Percentiles rank a stretch among this genome's conserved stretches.
Conservation (phyloP, 2,888 invertebrate genomes). For the Pristionchus japonicus region DNA sequence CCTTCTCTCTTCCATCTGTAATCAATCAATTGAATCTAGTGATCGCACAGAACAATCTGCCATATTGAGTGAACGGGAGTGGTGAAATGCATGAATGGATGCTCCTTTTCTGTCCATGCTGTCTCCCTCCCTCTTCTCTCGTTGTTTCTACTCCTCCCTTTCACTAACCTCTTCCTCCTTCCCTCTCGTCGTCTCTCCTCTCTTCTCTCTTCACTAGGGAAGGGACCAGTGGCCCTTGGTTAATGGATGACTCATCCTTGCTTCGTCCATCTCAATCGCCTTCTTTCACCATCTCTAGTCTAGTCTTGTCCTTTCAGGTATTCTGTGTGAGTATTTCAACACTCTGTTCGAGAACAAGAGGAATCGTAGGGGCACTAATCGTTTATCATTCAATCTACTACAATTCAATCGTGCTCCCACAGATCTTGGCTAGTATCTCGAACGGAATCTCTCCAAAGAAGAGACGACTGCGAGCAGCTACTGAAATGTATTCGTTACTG, state of each 20-base stretch:
- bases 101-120: conserved; percentile 19
- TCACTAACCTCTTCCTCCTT: conserved; percentile 31
- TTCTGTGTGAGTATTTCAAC: conserved; percentile 33
- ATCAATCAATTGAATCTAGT: conserved; percentile 16
- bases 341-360: not conserved
- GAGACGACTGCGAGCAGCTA: not conserved
- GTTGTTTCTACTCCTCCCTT: not conserved
- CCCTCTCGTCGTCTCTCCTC: conserved; percentile 21
- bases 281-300: conserved; percentile 15
- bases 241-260: conserved; percentile 12
- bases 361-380: not conserved
- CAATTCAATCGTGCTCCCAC: conserved; percentile 26
- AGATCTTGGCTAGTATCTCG: conserved; percentile 36
- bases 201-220: conserved; percentile 12
- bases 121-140: not conserved
- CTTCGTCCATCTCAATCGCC: not conserved
- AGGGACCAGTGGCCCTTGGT: not conserved
- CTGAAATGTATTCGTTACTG: not conserved
- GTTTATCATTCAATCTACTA: conserved; percentile 41
- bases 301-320: not conserved
- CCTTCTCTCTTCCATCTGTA: not conserved
- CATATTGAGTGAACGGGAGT: not conserved
- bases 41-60: not conserved
- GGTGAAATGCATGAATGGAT: not conserved
- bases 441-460: not conserved